Evolutionary conservation across 2,113 vertebrate genomes (phyloP).

Genomic region (Gopherus evgoodei): DNA sequence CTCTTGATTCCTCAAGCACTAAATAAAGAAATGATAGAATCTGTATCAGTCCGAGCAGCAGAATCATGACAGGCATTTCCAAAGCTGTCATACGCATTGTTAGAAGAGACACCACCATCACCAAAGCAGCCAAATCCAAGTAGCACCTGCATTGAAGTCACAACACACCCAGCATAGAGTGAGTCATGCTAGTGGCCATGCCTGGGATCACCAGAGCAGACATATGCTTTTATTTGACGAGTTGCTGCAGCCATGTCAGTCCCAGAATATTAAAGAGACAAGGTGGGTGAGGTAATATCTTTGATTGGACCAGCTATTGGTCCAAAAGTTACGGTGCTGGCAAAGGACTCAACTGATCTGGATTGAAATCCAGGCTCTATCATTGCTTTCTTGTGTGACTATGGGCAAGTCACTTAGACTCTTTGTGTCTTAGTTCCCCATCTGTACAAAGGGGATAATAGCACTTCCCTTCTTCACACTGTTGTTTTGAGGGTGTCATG

Average conservation of each 20-base stretch:
- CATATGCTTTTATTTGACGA: neutral
- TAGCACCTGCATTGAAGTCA: neutral
- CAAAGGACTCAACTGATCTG: neutral
- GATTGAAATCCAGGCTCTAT: neutral
- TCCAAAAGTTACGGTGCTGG: neutral
- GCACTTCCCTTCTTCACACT: rapidly evolving
- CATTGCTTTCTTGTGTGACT: neutral
- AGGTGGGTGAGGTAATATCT: neutral
- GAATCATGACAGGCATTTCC: neutral
- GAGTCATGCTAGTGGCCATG: neutral
- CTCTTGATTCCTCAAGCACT: neutral
- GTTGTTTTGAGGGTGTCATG: neutral
- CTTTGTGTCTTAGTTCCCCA: neutral
- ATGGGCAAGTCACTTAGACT: neutral
- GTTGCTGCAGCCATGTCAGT: neutral
- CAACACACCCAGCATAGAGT: neutral
- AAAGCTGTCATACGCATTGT: neutral
- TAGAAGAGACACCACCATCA: neutral
- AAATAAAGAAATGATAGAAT: neutral
- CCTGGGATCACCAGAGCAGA: neutral
- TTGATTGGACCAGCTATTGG: too few relatives aligned
- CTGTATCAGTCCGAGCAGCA: neutral
- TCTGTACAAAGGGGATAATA: neutral
- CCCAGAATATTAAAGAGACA: neutral
- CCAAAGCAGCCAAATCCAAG: neutral